These are phyloP conservation scores for Gouania willdenowi DNA, from an alignment of 2,797 vertebrate genomes.

Conservation along the genomic window DNA sequence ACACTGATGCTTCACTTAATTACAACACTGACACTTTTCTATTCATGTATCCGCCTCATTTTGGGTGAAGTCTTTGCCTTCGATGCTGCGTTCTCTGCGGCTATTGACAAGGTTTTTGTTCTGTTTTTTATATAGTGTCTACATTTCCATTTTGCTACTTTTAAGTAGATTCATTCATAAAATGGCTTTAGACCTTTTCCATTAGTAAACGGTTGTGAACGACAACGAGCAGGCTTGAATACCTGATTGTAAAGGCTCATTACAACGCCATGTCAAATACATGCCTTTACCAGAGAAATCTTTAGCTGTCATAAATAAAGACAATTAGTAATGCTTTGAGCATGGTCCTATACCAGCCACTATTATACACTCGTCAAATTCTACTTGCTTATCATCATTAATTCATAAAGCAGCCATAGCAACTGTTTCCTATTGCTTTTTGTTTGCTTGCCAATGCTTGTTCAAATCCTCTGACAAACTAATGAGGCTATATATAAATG, in stretches of 20 bases:
- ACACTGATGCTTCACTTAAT: too few relatives aligned
- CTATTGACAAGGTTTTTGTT: too few relatives aligned
- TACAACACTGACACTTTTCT: too few relatives aligned
- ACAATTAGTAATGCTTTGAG: constrained; percentile 53
- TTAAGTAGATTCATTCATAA: background rate
- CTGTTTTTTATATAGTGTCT: too few relatives aligned
- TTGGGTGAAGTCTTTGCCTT: too few relatives aligned
- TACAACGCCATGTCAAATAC: constrained; percentile 18
- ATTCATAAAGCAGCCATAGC: constrained; percentile 44
- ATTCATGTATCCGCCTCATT: too few relatives aligned
- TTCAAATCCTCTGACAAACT: constrained; percentile 18
- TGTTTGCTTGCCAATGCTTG: constrained; percentile 35
- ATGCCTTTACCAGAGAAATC: constrained; percentile 34
- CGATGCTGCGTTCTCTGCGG: too few relatives aligned
- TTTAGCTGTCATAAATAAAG: constrained; percentile 46
- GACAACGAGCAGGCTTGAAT: constrained; percentile 7
- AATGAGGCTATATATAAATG: constrained; percentile 6
- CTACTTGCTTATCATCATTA: constrained; percentile 36
- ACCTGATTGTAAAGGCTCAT: constrained; percentile 19
- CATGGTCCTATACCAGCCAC: constrained; percentile 26
- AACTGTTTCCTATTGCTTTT: constrained; percentile 26
- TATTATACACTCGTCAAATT: constrained; percentile 33
- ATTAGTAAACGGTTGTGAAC: background rate
- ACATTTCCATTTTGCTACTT: background rate
- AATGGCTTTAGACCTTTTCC: background rate